Evolutionary conservation across 2,113 vertebrate species (phyloP), one percentile per base, ranked within the genome.

Genomic region (Stegastes partitus): DNA sequence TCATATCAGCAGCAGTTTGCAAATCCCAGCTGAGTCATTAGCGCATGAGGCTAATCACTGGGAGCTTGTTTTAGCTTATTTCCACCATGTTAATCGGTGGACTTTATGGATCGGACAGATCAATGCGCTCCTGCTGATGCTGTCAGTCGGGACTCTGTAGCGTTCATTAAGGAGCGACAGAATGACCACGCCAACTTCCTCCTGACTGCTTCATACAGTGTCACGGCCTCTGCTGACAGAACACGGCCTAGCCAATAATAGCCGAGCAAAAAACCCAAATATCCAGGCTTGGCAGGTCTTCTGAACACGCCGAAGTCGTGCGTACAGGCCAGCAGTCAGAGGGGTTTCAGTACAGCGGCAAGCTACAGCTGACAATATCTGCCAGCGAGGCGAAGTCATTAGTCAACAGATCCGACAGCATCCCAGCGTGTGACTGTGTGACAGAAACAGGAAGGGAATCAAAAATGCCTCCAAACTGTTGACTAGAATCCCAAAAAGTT

Each of bases 61-160:
- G 51, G 26, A 16, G 11, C 8, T 31, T 61, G 63, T 54, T 76
- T 76, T 10, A 22, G 49, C 25, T 18, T 58, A 47, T 59, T 71
- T 39, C 42, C 28, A 34, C 59, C 39, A 21, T 44, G 59, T 51
- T 56, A 23, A 68, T 64, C n/a, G 42, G 21, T 53, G 16, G 12
- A 37, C 42, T 55, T 12, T 18, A 74, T 77, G 42, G 69, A 86
- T 71, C 62, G 47, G 34, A 42, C 18, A 26, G 50, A 37, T 79
- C 66, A 53, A 57, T 75, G 66, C 2, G 16, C 21, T n/a, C 42
- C 47, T 62, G 55, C 7, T 23, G 47, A 47, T 39, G 61, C n/a
- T 59, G 56, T 34, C 63, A 73, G 65, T 72, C 26, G 57, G 31
- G 11, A 16, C 22, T 31, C 34, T 2, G 11, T 25, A 51, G 18